phyloP scores from a whole-genome alignment of 2,888 invertebrate species.

The Caenorhabditis japonica region DNA sequence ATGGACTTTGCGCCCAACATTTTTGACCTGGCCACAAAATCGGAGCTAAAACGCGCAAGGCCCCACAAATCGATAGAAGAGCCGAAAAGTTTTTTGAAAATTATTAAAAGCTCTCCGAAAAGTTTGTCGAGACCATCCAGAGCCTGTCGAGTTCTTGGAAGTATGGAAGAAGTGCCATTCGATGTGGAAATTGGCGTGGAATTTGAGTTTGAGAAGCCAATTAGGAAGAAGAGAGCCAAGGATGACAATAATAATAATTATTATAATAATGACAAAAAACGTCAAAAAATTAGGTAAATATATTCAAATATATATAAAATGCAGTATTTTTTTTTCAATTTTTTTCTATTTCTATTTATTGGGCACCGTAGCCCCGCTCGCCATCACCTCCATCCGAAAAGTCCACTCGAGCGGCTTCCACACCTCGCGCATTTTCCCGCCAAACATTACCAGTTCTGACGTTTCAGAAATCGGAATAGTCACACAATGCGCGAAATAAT shows the following conservation, averaged over 20 bases:
- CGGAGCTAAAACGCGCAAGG: no score
- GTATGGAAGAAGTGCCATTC: slow-evolving; percentile 27
- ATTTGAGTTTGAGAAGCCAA: background rate
- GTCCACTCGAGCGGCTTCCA: slow-evolving; percentile 5
- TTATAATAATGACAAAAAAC: no score
- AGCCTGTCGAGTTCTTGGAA: slow-evolving; percentile 28
- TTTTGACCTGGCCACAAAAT: no score
- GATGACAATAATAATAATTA: no score
- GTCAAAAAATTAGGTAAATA: no score
- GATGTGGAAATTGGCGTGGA: slow-evolving; percentile 10
- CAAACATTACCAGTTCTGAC: background rate
- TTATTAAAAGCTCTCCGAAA: no score
- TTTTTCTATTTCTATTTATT: no score
- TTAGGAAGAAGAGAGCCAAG: no score
- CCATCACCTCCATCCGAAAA: background rate
- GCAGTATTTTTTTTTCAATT: no score
- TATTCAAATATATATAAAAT: no score
- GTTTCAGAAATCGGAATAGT: background rate
- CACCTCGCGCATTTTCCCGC: background rate
- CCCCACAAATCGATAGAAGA: no score
- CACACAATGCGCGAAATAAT: background rate
- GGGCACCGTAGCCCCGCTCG: background rate
- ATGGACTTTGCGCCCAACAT: background rate
- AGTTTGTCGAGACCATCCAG: slow-evolving; percentile 1
- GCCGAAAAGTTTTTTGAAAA: no score